phyloP scores from a whole-genome alignment of 2,888 invertebrate species.

The Sphecodes monilicornis region DNA sequence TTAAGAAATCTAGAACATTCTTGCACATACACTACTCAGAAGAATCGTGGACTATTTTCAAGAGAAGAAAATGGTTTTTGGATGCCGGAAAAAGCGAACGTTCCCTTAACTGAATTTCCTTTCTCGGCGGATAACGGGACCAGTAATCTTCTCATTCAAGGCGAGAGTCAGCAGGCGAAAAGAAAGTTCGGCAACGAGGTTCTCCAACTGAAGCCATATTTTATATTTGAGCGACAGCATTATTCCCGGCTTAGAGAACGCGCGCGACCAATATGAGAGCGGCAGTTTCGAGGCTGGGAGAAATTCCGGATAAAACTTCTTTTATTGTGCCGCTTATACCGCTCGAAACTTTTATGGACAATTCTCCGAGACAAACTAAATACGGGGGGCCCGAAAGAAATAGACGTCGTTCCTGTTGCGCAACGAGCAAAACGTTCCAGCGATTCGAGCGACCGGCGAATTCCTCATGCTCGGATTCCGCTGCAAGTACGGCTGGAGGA shows the following conservation, averaged over 20 bases:
- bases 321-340: slow-evolving; percentile 19
- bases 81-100: background rate
- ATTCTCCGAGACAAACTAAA: background rate
- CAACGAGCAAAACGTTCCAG: background rate
- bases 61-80: background rate
- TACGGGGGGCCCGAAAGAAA: background rate
- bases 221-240: slow-evolving; percentile 13
- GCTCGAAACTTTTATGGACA: slow-evolving; percentile 13
- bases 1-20: background rate
- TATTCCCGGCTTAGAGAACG: slow-evolving; percentile 2
- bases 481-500: background rate
- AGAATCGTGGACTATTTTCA: background rate
- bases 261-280: slow-evolving; percentile 12
- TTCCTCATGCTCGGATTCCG: background rate
- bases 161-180: background rate
- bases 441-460: slow-evolving; percentile 1
- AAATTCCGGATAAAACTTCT: slow-evolving; percentile 1
- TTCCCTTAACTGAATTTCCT: background rate
- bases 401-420: background rate
- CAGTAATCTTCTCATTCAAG: slow-evolving; percentile 2
- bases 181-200: slow-evolving; percentile 2
- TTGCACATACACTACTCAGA: background rate
- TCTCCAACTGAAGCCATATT: slow-evolving; percentile 10
- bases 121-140: background rate
- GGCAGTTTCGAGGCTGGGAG: background rate